Conservation (phyloP, 2,888 invertebrate species). For the Bugula neritina region DNA sequence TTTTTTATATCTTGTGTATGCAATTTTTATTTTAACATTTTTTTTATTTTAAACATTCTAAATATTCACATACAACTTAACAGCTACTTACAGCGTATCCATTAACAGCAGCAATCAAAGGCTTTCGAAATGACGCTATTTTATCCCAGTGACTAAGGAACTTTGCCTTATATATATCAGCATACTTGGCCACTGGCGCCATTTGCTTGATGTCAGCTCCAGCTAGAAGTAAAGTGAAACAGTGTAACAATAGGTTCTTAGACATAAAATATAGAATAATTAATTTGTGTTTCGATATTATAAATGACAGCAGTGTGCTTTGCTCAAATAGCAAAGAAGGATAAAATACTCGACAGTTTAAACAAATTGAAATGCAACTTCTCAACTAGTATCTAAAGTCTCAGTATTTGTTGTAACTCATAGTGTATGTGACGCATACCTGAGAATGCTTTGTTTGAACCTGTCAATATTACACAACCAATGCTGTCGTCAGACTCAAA, state of each 20-base stretch:
- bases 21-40: no score
- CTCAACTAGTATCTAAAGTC: no score
- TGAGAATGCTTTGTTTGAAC: conserved; percentile 70
- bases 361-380: no score
- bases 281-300: no score
- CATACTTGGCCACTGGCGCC: conserved; percentile 58
- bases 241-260: not conserved
- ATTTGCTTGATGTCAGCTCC: conserved; percentile 90
- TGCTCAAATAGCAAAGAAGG: no score
- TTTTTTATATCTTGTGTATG: no score
- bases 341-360: no score
- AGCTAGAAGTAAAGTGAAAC: conserved; percentile 46
- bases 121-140: conserved; percentile 73
- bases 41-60: no score
- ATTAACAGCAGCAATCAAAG: conserved; percentile 95
- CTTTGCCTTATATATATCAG: conserved; percentile 64
- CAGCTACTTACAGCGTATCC: conserved; percentile 82
- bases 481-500: conserved; percentile 42
- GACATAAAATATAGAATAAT: not conserved
- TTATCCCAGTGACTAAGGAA: conserved; percentile 81
- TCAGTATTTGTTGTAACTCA: no score
- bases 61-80: no score
- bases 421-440: no score
- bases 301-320: no score
- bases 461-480: conserved; percentile 86